A percentile compares a stretch with the other conserved stretches of the same genome.
Evolutionary conservation across 2,888 invertebrate genomes (phyloP).

Genomic region (Campoplex nolae): DNA sequence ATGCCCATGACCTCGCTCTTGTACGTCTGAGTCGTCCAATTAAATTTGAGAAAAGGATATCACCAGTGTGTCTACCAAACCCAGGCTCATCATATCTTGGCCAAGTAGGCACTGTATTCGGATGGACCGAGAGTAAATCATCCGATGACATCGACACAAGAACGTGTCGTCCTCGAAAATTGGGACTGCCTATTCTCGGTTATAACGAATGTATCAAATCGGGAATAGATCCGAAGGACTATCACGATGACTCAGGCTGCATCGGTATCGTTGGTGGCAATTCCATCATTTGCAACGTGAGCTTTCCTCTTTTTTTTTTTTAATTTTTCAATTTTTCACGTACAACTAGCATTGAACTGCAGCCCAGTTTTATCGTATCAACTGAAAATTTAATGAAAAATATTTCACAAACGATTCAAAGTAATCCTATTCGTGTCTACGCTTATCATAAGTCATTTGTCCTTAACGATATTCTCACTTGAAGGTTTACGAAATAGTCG

Average conservation of each 20-base stretch:
- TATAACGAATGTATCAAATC: conserved; percentile 84
- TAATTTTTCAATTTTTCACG: neutral
- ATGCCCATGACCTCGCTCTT: conserved; percentile 87
- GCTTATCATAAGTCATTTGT: too few relatives aligned
- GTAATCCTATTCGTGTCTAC: too few relatives aligned
- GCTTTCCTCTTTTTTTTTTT: conserved; percentile 33
- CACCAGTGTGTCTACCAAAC: conserved; percentile 87
- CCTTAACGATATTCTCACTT: too few relatives aligned
- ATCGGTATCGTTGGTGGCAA: conserved; percentile 85
- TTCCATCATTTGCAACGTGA: conserved; percentile 86
- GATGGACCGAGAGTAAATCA: conserved; percentile 83
- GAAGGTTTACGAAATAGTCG: too few relatives aligned
- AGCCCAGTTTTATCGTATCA: neutral
- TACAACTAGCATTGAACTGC: too few relatives aligned
- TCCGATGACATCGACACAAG: conserved; percentile 70
- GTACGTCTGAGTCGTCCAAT: conserved; percentile 86
- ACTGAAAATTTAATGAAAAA: neutral
- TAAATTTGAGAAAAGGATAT: conserved; percentile 85
- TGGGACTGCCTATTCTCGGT: conserved; percentile 86
- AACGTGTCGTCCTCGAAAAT: conserved; percentile 85
- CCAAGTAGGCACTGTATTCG: conserved; percentile 85
- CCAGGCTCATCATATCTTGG: conserved; percentile 85
- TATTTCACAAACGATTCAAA: too few relatives aligned
- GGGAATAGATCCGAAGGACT: conserved; percentile 78
- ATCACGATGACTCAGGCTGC: conserved; percentile 86